A percentile compares a stretch with the other conserved stretches of the same genome.
Evolutionary conservation across 2,113 vertebrate genomes (phyloP).

Genomic region (Heterotilapia buettikoferi): DNA sequence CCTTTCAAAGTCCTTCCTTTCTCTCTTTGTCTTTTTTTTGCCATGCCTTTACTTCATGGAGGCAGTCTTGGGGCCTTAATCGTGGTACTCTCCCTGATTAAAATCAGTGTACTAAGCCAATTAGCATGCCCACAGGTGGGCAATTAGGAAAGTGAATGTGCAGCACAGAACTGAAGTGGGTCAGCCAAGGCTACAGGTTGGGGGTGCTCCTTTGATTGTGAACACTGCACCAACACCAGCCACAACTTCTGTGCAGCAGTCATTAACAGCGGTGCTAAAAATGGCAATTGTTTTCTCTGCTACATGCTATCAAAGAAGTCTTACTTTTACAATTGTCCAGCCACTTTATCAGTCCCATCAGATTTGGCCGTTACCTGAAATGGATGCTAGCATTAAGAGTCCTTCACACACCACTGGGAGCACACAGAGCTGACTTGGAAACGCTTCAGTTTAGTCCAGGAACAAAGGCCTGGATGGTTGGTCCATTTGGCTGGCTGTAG

Average conservation of each 20-base stretch:
- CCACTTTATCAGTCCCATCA: neutral
- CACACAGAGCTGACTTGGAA: neutral
- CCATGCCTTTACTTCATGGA: neutral
- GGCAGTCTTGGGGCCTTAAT: conserved; percentile 20
- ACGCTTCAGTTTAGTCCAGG: neutral
- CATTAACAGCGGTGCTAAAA: neutral
- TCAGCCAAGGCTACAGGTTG: conserved; percentile 30
- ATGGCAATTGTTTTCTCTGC: neutral
- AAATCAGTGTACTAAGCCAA: conserved; percentile 47
- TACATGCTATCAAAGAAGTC: neutral
- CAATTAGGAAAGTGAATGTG: conserved; percentile 45
- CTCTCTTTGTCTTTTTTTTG: neutral
- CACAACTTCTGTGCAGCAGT: neutral
- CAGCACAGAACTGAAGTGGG: conserved; percentile 13
- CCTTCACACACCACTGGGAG: neutral
- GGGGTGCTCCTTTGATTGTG: conserved; percentile 28
- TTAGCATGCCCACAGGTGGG: conserved; percentile 48
- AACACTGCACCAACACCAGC: conserved; percentile 1
- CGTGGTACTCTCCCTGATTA: conserved; percentile 34
- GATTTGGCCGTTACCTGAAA: neutral
- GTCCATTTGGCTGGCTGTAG: neutral
- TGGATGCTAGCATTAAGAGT: neutral
- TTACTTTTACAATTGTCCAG: neutral
- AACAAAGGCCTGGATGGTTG: neutral
- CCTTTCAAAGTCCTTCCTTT: neutral